Evolutionary conservation across 2,113 vertebrate species (phyloP), one percentile per base, ranked within the genome.

Genomic region (Geococcyx californianus): DNA sequence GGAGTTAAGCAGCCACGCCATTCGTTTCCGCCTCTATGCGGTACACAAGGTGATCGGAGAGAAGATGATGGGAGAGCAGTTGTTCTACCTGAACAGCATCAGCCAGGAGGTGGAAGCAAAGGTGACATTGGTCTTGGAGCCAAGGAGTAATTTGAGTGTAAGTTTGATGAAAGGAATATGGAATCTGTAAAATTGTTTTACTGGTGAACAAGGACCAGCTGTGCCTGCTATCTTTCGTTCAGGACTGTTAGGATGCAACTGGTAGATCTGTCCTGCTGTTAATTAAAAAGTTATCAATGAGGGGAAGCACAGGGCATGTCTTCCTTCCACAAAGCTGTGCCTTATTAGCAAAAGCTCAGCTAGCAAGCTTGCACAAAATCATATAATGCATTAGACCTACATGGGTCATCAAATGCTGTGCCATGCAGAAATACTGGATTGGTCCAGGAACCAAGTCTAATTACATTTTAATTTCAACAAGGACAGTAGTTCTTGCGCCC

Each of bases 51-150:
- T 99, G 98, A 98, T 97, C 80, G 98, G 98, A 4, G 99, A 99
- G 97, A 98, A 97, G 78, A 99, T 99, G 99, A 99, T 99, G 99
- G 99, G 99, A 3, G 99, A 99, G 97, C 98, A 98, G 58, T 24
- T 99, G 9, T 98, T 99, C 96, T 89, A 97, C 69, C 97, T 99
- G 55, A 98, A 95, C 18, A 97, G 97, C 58, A 84, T 99, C 68
- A 93, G 91, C 81, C 97, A 95, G 13, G 97, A 98, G 38, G 97
- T 84, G 38, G 98, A 98, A 36, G 96, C 91, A 47, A 98, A 98
- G 94, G 97, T 98, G 58, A 98, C 98, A 0, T 92, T 99, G 94
- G 94, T 99, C 26, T 96, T 99, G 97, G 99, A 99, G 95, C 99
- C 99, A 36, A 98, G 99, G 82, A 99, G 98, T 93, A 99, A 99